A percentile compares a stretch with the other conserved stretches of the same genome.
Conservation (phyloP, 2,888 invertebrate species). For the Halictus ligatus region DNA sequence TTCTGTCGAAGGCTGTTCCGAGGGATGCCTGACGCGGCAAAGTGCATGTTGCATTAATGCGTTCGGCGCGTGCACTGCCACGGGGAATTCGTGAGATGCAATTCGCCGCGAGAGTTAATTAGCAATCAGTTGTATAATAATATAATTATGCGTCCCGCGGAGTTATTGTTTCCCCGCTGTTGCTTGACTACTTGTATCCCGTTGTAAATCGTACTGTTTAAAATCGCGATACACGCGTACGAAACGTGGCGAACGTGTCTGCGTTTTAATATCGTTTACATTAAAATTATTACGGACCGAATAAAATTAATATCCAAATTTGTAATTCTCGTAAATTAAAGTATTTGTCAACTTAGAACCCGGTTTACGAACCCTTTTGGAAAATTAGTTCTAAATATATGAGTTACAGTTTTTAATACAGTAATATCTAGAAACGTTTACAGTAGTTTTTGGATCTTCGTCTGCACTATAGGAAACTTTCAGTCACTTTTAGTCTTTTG, state of each 20-base stretch:
- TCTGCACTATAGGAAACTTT: background rate
- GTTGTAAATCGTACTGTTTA: background rate
- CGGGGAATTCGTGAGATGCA: background rate
- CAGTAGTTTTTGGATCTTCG: background rate
- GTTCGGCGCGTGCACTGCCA: background rate
- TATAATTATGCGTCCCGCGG: background rate
- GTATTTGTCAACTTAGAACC: too few relatives aligned
- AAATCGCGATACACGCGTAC: background rate
- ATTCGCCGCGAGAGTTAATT: background rate
- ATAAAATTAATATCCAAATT: background rate
- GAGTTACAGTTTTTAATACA: background rate
- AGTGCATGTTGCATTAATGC: background rate
- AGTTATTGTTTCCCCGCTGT: background rate
- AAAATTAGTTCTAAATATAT: background rate
- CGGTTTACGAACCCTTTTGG: background rate
- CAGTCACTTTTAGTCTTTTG: background rate
- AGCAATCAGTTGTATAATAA: background rate
- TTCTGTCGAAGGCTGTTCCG: background rate
- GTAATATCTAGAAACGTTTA: too few relatives aligned
- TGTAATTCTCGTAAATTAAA: background rate
- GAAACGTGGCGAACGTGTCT: background rate
- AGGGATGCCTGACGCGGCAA: background rate
- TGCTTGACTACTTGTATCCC: background rate
- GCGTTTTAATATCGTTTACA: background rate
- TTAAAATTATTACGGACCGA: background rate